Percentiles rank a stretch among this genome's conserved stretches.
These are phyloP conservation scores for Naso thynnoides DNA, from an alignment of 2,797 vertebrate genomes.

Conservation along the genomic window DNA sequence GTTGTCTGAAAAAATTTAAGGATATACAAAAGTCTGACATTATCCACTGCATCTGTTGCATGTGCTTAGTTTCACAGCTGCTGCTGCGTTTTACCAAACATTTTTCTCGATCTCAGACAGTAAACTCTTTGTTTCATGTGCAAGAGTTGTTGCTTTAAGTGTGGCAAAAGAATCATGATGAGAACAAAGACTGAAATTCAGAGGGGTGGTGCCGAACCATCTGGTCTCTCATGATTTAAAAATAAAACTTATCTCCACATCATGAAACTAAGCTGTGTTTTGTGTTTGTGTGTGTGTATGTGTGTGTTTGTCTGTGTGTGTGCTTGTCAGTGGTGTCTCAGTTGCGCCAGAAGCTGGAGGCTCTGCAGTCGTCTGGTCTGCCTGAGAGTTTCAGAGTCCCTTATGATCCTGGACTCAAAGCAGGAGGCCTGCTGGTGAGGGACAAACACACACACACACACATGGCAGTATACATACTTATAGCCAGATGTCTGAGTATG, in stretches of 20 bases:
- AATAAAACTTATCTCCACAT: background rate
- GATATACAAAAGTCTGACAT: background rate
- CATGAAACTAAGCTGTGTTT: background rate
- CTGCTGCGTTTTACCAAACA: background rate
- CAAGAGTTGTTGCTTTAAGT: background rate
- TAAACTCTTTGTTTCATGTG: background rate
- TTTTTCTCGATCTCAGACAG: background rate
- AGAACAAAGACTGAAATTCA: background rate
- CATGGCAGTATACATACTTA: background rate
- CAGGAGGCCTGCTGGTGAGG: conserved; percentile 92
- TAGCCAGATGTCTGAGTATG: no score
- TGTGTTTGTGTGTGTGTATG: conserved; percentile 4
- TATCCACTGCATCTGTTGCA: background rate
- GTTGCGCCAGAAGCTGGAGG: conserved; percentile 95
- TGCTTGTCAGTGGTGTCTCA: conserved; percentile 89
- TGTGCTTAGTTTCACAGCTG: background rate
- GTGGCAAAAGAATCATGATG: background rate
- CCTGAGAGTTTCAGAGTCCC: conserved; percentile 95
- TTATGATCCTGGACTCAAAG: conserved; percentile 95
- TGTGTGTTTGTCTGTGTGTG: conserved; percentile 12
- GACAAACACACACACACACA: background rate
- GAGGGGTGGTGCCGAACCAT: background rate
- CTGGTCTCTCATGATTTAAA: background rate
- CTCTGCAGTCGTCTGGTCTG: conserved; percentile 89
- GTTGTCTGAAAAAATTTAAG: background rate